Conservation (phyloP, 2,113 vertebrate species). For the Vulpes vulpes region DNA sequence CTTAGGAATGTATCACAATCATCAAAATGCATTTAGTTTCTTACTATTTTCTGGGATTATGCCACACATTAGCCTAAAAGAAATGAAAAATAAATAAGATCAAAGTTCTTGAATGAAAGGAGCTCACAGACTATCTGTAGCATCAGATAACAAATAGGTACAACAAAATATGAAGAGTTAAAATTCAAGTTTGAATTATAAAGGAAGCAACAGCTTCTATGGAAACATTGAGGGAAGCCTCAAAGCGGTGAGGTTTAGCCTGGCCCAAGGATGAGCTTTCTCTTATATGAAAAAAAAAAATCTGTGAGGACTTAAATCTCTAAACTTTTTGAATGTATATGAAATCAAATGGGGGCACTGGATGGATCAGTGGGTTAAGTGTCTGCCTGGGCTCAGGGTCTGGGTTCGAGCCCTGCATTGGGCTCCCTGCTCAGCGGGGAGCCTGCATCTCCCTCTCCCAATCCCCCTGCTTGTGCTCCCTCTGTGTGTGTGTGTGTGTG, state of each 20-base stretch:
- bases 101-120: neutral
- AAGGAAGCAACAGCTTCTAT: neutral
- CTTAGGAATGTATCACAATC: neutral
- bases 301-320: neutral
- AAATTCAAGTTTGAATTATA: neutral
- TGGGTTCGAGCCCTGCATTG: no score
- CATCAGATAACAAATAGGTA: neutral
- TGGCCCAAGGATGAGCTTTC: neutral
- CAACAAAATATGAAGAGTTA: neutral
- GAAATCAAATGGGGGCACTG: neutral
- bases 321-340: neutral
- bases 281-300: neutral
- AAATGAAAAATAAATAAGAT: constrained; percentile 61
- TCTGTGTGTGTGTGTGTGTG: no score
- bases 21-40: neutral
- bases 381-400: no score
- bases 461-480: no score
- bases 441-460: no score
- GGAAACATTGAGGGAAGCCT: neutral
- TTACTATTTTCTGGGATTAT: neutral
- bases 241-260: neutral
- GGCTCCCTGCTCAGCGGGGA: no score
- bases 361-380: no score
- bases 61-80: neutral
- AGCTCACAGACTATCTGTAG: neutral